Percentiles rank a stretch among this genome's conserved stretches.
Conservation (phyloP, 2,888 invertebrate species). For the Bhutanitis thaidina region DNA sequence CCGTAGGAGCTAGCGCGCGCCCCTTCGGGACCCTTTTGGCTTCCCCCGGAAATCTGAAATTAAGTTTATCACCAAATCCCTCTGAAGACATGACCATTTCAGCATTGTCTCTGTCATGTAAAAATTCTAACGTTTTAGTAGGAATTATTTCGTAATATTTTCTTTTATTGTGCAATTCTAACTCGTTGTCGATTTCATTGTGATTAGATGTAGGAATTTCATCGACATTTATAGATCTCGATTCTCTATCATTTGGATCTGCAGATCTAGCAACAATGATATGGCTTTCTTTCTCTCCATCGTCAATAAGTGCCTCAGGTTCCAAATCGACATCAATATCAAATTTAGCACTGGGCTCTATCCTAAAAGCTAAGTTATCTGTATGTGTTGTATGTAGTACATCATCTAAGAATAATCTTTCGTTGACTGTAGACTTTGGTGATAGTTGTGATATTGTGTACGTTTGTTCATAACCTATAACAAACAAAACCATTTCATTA, state of each 20-base stretch:
- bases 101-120: constrained; percentile 50
- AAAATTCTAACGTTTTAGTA: constrained; percentile 69
- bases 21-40: constrained; percentile 86
- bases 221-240: constrained; percentile 76
- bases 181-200: constrained; percentile 80
- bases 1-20: constrained; percentile 82
- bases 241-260: constrained; percentile 62
- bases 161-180: constrained; percentile 71
- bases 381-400: constrained; percentile 55
- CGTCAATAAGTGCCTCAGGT: constrained; percentile 28
- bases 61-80: constrained; percentile 64
- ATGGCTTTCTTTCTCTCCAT: constrained; percentile 52
- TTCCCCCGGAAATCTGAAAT: constrained; percentile 85
- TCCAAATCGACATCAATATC: constrained; percentile 37
- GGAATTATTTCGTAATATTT: constrained; percentile 77
- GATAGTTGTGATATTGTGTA: constrained; percentile 84
- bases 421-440: constrained; percentile 79
- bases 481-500: constrained; percentile 19
- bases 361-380: constrained; percentile 54
- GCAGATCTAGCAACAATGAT: constrained; percentile 77
- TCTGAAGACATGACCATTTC: constrained; percentile 60
- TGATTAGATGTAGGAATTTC: constrained; percentile 75
- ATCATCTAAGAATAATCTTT: constrained; percentile 36
- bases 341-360: constrained; percentile 59
- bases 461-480: constrained; percentile 77